Conservation (phyloP, 2,113 vertebrate genomes). For the Athene noctua region DNA sequence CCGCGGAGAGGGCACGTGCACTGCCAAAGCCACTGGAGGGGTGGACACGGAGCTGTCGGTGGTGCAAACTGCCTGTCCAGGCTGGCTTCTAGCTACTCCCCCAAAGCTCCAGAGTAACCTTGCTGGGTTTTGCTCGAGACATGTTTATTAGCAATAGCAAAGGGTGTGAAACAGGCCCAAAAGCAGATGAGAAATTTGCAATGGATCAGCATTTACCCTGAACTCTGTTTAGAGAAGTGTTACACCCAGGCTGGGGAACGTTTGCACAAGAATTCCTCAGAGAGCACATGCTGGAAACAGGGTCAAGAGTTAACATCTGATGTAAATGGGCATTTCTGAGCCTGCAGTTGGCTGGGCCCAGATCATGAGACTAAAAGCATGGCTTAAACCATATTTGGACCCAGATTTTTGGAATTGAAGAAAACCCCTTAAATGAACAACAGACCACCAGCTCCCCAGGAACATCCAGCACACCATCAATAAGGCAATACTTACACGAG, state of each 20-base stretch:
- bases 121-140: neutral
- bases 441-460: neutral
- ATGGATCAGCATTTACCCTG: neutral
- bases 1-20: fast-evolving
- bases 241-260: neutral
- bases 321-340: conserved; percentile 9
- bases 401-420: neutral
- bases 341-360: neutral
- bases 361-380: neutral
- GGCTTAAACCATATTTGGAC: neutral
- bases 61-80: neutral
- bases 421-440: neutral
- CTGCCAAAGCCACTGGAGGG: neutral
- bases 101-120: neutral
- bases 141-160: neutral
- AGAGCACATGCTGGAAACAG: neutral
- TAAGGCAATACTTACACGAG: neutral
- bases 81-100: neutral
- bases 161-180: neutral
- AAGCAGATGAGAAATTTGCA: neutral
- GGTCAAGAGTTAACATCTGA: conserved; percentile 30
- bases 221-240: neutral
- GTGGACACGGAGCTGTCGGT: neutral
- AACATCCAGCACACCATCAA: neutral
- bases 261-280: conserved; percentile 41